These are phyloP conservation scores for Sapayoa aenigma DNA, from an alignment of 2,113 vertebrate genomes.

Conservation along the genomic window DNA sequence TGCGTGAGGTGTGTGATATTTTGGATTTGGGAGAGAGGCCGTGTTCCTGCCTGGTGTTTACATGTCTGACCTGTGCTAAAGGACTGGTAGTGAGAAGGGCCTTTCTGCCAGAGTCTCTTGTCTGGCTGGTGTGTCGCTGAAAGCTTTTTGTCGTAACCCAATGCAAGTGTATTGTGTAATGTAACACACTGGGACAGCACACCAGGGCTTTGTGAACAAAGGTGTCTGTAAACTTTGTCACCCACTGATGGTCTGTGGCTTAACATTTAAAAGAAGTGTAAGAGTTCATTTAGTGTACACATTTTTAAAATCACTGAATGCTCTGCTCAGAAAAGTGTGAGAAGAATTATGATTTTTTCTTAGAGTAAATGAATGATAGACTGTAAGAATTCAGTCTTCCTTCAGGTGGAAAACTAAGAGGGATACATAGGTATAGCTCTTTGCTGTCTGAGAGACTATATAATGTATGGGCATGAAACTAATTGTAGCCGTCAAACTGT, in stretches of 20 bases:
- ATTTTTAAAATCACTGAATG: background rate
- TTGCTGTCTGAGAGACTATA: background rate
- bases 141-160: background rate
- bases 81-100: background rate
- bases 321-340: background rate
- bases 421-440: accelerated
- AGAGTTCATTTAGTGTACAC: accelerated
- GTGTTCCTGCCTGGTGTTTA: background rate
- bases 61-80: background rate
- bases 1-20: background rate
- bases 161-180: background rate
- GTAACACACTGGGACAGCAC: background rate
- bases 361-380: background rate
- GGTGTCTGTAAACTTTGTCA: background rate
- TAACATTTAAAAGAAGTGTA: background rate
- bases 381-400: background rate
- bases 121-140: background rate
- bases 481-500: background rate
- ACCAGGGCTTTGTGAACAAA: background rate
- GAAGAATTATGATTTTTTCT: background rate
- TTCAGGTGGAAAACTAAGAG: background rate
- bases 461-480: background rate
- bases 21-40: background rate
- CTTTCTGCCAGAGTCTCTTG: background rate
- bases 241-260: background rate